phyloP scores from a whole-genome alignment of 2,888 invertebrate genomes.

The Oeneis ivallda region DNA sequence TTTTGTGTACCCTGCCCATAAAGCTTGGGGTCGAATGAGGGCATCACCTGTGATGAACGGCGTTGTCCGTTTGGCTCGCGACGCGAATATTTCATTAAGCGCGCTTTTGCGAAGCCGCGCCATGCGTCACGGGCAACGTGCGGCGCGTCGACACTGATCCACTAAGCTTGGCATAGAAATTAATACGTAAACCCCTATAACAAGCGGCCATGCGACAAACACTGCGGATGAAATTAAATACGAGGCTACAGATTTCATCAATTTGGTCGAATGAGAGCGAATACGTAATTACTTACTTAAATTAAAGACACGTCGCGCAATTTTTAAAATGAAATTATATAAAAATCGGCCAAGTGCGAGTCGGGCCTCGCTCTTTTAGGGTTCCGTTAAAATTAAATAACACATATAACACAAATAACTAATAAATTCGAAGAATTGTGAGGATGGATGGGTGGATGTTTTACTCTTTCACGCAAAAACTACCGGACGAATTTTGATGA shows the following conservation, averaged over 20 bases:
- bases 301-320: conserved; percentile 4
- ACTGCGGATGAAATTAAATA: conserved; percentile 33
- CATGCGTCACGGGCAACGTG: conserved; percentile 74
- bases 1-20: conserved; percentile 1
- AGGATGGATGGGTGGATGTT: no score
- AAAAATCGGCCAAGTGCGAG: no score
- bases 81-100: conserved; percentile 77
- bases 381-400: no score
- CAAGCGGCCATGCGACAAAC: conserved; percentile 54
- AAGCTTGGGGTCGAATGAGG: conserved; percentile 53
- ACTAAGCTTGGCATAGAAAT: conserved; percentile 73
- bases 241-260: conserved; percentile 18
- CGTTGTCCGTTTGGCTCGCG: conserved; percentile 67
- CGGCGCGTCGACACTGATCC: conserved; percentile 71
- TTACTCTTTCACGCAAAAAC: no score
- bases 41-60: conserved; percentile 73
- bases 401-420: no score
- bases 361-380: no score
- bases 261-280: conserved; percentile 2
- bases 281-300: conserved; percentile 11
- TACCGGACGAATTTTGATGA: no score
- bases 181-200: conserved; percentile 63
- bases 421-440: no score
- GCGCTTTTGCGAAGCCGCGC: conserved; percentile 64
- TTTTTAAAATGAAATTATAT: background rate